phyloP scores from a whole-genome alignment of 92 coral and sea anemone genomes.

The Chrysogorgia sp. region DNA sequence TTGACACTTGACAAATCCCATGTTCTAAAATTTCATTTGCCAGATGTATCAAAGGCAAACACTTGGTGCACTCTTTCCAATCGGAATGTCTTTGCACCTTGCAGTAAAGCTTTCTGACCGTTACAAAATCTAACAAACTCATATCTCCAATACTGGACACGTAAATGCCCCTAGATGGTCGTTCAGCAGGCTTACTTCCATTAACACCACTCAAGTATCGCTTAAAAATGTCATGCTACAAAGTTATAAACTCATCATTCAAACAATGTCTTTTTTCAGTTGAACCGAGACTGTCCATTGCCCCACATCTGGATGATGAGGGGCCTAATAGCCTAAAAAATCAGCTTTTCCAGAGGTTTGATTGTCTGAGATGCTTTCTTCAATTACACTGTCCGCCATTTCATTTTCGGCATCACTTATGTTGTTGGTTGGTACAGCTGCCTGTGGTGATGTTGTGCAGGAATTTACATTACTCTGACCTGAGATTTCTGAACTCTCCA shows the following conservation, averaged over 20 bases:
- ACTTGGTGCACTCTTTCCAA: conserved; percentile 32
- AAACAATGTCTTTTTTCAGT: too few relatives aligned
- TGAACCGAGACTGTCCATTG: conserved; percentile 32
- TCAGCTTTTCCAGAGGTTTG: conserved; percentile 31
- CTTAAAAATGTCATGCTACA: too few relatives aligned
- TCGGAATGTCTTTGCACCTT: conserved; percentile 12
- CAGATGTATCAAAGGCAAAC: conserved; percentile 15
- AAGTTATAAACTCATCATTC: too few relatives aligned
- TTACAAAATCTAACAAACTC: conserved; percentile 17
- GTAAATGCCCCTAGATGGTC: neutral
- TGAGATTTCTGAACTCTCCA: neutral
- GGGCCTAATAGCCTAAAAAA: conserved; percentile 62
- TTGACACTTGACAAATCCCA: conserved; percentile 23
- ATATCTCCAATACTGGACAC: conserved; percentile 25
- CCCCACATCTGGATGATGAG: conserved; percentile 64
- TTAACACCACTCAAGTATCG: too few relatives aligned
- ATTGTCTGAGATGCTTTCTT: conserved; percentile 31
- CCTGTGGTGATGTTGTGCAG: conserved; percentile 11
- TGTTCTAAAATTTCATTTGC: conserved; percentile 31
- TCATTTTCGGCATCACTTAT: conserved; percentile 8
- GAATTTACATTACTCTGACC: conserved; percentile 1
- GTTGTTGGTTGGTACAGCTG: conserved; percentile 1
- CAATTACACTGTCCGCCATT: conserved; percentile 7
- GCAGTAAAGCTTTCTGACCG: conserved; percentile 25
- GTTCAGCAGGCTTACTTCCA: too few relatives aligned